Percentiles rank a stretch among this genome's conserved stretches.
These are phyloP conservation scores for Notolepis coatsorum DNA, from an alignment of 2,797 vertebrate species.

Conservation along the genomic window DNA sequence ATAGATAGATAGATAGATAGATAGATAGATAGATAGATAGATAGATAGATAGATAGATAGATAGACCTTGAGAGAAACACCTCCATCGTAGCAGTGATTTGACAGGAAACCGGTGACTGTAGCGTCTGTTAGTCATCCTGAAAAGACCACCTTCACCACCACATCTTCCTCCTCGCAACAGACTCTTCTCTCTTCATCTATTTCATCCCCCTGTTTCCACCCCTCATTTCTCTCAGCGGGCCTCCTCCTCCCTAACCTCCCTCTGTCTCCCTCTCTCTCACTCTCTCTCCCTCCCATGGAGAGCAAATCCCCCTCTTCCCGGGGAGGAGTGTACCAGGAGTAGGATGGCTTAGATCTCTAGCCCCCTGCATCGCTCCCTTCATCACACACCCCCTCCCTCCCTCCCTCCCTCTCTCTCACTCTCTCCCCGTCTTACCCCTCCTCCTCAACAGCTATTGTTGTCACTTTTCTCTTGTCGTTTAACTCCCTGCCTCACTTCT, in stretches of 20 bases:
- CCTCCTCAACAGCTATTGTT: too few relatives aligned
- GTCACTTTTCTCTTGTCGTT: too few relatives aligned
- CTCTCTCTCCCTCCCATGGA: slow-evolving; percentile 71
- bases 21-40: too few relatives aligned
- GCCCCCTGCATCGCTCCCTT: slow-evolving; percentile 71
- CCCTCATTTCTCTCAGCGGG: slow-evolving; percentile 46
- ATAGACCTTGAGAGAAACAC: too few relatives aligned
- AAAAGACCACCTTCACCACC: slow-evolving; percentile 42
- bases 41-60: too few relatives aligned
- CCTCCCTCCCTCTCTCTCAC: slow-evolving; percentile 1
- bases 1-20: too few relatives aligned
- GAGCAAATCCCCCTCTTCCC: slow-evolving; percentile 82
- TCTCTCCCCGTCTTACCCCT: too few relatives aligned
- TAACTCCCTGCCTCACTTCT: too few relatives aligned
- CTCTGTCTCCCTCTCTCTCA: slow-evolving; percentile 56
- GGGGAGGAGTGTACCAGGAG: slow-evolving; percentile 78
- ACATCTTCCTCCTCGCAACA: slow-evolving; percentile 7
- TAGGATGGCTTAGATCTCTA: slow-evolving; percentile 77
- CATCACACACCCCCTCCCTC: slow-evolving; percentile 44
- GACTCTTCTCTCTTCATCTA: slow-evolving; percentile 2
- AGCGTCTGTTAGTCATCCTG: too few relatives aligned
- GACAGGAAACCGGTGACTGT: too few relatives aligned
- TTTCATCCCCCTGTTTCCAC: background rate
- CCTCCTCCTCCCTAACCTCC: slow-evolving; percentile 65
- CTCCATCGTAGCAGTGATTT: too few relatives aligned